Evolutionary conservation across 2,113 vertebrate species (phyloP).

Genomic region (Hyperopisus bebe): DNA sequence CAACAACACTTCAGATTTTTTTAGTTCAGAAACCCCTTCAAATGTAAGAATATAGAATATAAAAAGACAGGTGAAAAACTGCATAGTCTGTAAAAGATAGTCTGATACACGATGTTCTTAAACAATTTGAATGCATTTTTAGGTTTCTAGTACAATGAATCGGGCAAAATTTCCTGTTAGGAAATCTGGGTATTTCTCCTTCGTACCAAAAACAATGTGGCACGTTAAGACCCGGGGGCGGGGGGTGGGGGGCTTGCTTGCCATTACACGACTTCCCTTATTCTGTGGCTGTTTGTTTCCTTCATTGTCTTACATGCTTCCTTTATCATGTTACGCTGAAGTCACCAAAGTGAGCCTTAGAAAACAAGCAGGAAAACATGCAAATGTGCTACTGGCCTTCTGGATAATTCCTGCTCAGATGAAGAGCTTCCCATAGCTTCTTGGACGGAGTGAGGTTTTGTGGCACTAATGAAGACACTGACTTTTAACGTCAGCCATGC

Average conservation of each 20-base stretch:
- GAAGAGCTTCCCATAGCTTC: not conserved
- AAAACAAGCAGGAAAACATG: not conserved
- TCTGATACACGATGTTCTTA: not conserved
- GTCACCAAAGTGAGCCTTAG: not conserved
- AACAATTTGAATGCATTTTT: not conserved
- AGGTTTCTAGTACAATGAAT: not conserved
- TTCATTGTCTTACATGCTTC: not conserved
- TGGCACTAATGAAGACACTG: not conserved
- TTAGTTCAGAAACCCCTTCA: not conserved
- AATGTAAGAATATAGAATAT: not conserved
- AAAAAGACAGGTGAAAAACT: not conserved
- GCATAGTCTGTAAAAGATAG: not conserved
- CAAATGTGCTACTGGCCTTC: not conserved
- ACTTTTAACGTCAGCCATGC: not conserved
- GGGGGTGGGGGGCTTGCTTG: no score
- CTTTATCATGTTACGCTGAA: not conserved
- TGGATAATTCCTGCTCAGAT: not conserved
- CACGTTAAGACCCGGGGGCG: not conserved
- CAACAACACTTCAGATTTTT: not conserved
- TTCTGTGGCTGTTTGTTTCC: not conserved
- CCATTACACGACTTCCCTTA: conserved; percentile 14
- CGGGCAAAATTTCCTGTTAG: not conserved
- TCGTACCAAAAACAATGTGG: conserved; percentile 11
- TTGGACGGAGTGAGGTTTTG: not conserved
- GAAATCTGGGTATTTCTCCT: conserved; percentile 7